Evolutionary conservation across 2,113 vertebrate genomes (phyloP).

Genomic region (Tupaia tana): DNA sequence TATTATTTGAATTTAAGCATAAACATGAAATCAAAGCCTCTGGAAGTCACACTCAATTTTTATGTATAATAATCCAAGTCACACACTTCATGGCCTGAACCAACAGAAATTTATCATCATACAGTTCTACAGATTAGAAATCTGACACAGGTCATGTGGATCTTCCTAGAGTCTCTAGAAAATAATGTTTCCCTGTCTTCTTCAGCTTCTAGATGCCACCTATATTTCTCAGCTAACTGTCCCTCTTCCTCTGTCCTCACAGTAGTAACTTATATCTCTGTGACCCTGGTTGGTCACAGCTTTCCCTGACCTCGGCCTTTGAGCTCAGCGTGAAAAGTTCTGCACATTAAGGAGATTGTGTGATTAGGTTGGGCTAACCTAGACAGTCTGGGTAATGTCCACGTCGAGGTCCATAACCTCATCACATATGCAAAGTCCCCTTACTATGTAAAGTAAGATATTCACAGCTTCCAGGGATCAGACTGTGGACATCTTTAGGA

Average conservation of each 20-base stretch:
- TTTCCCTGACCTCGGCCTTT: background rate
- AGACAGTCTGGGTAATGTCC: background rate
- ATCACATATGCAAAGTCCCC: background rate
- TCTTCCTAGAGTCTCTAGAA: background rate
- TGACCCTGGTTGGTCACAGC: background rate
- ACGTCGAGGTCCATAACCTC: background rate
- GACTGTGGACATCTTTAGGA: background rate
- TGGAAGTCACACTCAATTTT: background rate
- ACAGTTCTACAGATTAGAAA: background rate
- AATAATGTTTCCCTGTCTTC: background rate
- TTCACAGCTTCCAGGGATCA: background rate
- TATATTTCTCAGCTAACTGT: background rate
- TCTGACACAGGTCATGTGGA: background rate
- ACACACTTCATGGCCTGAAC: background rate
- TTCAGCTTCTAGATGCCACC: background rate
- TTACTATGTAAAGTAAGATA: background rate
- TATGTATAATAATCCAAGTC: background rate
- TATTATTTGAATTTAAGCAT: background rate
- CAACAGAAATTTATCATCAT: background rate
- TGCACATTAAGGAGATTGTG: background rate
- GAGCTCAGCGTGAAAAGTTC: background rate
- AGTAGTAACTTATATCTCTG: background rate
- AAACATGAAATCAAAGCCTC: background rate
- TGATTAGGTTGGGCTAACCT: background rate
- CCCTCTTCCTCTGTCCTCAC: background rate